A percentile compares a stretch with the other conserved stretches of the same genome.
Conservation (phyloP, 2,888 invertebrate genomes). For the Cotesia congregata region DNA sequence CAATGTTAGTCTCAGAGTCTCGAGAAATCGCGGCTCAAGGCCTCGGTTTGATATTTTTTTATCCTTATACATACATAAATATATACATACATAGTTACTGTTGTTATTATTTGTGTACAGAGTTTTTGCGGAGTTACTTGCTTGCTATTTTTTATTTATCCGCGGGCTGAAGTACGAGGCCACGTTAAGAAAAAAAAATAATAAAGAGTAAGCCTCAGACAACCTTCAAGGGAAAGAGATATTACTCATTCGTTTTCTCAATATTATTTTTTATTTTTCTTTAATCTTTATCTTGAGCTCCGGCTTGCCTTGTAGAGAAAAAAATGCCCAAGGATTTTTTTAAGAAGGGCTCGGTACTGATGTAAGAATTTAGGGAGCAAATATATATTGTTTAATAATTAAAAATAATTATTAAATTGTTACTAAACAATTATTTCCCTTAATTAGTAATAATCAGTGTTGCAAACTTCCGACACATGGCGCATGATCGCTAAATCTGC, state of each 20-base stretch:
- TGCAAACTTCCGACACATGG: no score
- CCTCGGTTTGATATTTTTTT: neutral
- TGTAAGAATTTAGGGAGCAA: no score
- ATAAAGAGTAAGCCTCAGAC: constrained; percentile 28
- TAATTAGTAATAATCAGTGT: no score
- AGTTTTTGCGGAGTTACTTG: constrained; percentile 19
- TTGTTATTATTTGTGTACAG: neutral
- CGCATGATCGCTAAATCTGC: no score
- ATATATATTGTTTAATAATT: no score
- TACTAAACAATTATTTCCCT: no score
- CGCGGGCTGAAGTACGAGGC: constrained; percentile 37
- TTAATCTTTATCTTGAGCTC: neutral
- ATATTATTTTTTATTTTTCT: neutral
- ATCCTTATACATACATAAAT: neutral
- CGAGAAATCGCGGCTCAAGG: neutral
- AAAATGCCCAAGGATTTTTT: no score
- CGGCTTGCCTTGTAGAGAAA: neutral
- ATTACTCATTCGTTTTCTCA: constrained; percentile 22
- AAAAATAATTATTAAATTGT: no score
- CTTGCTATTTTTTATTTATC: constrained; percentile 30
- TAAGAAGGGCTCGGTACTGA: no score
- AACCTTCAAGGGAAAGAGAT: constrained; percentile 37
- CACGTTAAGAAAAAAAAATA: constrained; percentile 10
- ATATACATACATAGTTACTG: neutral
- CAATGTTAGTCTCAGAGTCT: neutral